Percentiles rank a stretch among this genome's conserved stretches.
Evolutionary conservation across 2,888 invertebrate genomes (phyloP).

Genomic region (Leptinotarsa peninsularis): DNA sequence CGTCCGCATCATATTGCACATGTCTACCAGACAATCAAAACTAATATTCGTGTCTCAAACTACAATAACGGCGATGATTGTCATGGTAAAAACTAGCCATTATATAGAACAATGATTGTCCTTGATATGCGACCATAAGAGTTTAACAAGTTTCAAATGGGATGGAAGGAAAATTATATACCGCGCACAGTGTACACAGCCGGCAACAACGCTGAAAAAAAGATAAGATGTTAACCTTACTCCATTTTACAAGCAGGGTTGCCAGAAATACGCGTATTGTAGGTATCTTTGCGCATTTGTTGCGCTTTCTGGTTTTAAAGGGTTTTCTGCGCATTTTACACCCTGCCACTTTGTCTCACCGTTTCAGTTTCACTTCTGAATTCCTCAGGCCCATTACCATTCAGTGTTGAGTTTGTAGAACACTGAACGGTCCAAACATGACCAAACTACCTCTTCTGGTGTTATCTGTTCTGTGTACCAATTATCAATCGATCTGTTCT

Average conservation of each 20-base stretch:
- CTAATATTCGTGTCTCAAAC: conserved; percentile 20
- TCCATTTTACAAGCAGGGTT: conserved; percentile 28
- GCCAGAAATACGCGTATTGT: too few species aligned
- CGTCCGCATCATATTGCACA: conserved; percentile 26
- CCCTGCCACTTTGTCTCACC: too few species aligned
- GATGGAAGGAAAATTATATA: conserved; percentile 15
- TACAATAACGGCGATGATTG: conserved; percentile 26
- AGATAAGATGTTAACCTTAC: conserved; percentile 39
- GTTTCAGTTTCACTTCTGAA: too few species aligned
- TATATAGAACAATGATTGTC: conserved; percentile 31
- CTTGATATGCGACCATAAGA: conserved; percentile 29
- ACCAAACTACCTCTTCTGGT: too few species aligned
- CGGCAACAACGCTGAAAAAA: conserved; percentile 28
- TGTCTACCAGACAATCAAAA: conserved; percentile 28
- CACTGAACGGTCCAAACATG: too few species aligned
- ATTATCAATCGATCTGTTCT: too few species aligned
- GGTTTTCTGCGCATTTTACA: too few species aligned
- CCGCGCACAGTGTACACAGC: not conserved
- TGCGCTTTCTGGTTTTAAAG: too few species aligned
- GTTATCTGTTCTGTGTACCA: too few species aligned
- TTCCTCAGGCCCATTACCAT: too few species aligned
- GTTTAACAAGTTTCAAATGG: conserved; percentile 24
- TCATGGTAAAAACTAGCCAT: conserved; percentile 23
- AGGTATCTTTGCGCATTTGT: too few species aligned
- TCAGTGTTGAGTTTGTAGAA: too few species aligned